These are phyloP conservation scores for Euura saliciscinereae DNA, from an alignment of 1,140 invertebrate species.

Conservation along the genomic window DNA sequence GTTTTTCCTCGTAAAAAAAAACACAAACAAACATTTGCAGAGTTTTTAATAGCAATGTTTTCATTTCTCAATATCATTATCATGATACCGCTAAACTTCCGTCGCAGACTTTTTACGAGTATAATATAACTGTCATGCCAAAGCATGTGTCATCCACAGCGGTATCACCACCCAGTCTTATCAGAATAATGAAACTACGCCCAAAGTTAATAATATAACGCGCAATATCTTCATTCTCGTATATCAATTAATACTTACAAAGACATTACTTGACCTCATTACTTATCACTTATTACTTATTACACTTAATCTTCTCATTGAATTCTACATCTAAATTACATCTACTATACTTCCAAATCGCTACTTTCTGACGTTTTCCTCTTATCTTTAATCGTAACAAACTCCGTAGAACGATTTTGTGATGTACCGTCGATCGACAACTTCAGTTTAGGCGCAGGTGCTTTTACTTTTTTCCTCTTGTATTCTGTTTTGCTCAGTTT, in stretches of 20 bases:
- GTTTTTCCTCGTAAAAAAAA: too few species aligned
- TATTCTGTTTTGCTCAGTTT: slow-evolving; percentile 18
- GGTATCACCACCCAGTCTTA: neutral
- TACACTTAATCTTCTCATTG: too few species aligned
- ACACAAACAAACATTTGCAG: too few species aligned
- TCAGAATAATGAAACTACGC: too few species aligned
- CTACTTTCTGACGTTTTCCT: neutral
- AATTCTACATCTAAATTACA: neutral
- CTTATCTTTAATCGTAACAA: slow-evolving; percentile 7
- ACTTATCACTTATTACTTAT: too few species aligned
- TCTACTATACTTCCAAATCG: neutral
- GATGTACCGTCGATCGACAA: neutral
- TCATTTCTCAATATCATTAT: neutral
- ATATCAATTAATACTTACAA: too few species aligned
- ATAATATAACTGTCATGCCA: neutral
- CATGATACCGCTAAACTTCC: neutral
- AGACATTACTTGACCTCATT: too few species aligned
- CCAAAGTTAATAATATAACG: too few species aligned
- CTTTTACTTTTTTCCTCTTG: slow-evolving; percentile 25
- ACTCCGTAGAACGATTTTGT: slow-evolving; percentile 1
- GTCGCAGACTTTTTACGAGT: neutral
- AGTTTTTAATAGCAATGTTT: too few species aligned
- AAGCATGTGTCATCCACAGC: neutral
- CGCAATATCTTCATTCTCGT: too few species aligned
- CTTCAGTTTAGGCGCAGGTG: slow-evolving; percentile 19